Percentiles rank a stretch among this genome's conserved stretches.
Evolutionary conservation across 2,797 vertebrate species (phyloP).

Genomic region (Gastrophryne carolinensis): DNA sequence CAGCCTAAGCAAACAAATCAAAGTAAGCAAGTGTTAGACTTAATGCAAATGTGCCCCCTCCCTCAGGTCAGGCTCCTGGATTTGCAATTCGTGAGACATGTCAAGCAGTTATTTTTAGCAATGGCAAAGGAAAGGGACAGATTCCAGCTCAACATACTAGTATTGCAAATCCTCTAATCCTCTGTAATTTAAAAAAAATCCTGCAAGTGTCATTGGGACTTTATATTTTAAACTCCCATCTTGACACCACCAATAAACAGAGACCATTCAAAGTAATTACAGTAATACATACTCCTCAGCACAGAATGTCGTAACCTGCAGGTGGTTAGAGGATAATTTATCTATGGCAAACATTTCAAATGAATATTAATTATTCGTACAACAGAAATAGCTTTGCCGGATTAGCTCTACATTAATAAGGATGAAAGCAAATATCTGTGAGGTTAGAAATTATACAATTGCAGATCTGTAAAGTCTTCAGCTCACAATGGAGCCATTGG

Average conservation of each 20-base stretch:
- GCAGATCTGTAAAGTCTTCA: background rate
- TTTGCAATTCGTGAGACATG: background rate
- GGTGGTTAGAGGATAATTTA: conserved; percentile 25
- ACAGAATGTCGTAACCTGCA: conserved; percentile 19
- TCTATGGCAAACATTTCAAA: background rate
- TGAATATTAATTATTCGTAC: background rate
- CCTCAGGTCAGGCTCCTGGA: conserved; percentile 7
- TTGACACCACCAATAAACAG: conserved; percentile 28
- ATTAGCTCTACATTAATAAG: background rate
- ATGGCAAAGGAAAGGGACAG: conserved; percentile 22
- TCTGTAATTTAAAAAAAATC: conserved; percentile 44
- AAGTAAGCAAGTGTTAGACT: too few species aligned
- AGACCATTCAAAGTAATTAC: conserved; percentile 32
- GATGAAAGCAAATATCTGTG: background rate
- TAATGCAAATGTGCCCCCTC: conserved; percentile 19
- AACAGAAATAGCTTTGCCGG: background rate
- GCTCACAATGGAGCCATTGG: too few species aligned
- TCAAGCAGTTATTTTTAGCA: conserved; percentile 19
- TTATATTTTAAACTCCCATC: conserved; percentile 36
- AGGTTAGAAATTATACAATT: background rate
- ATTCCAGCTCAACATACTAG: conserved; percentile 20
- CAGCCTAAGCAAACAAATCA: too few species aligned
- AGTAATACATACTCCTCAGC: conserved; percentile 1
- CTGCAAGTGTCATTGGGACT: conserved; percentile 41
- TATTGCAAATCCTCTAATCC: conserved; percentile 44